phyloP scores from a whole-genome alignment of 2,113 vertebrate species.

The Oreamnos americanus region DNA sequence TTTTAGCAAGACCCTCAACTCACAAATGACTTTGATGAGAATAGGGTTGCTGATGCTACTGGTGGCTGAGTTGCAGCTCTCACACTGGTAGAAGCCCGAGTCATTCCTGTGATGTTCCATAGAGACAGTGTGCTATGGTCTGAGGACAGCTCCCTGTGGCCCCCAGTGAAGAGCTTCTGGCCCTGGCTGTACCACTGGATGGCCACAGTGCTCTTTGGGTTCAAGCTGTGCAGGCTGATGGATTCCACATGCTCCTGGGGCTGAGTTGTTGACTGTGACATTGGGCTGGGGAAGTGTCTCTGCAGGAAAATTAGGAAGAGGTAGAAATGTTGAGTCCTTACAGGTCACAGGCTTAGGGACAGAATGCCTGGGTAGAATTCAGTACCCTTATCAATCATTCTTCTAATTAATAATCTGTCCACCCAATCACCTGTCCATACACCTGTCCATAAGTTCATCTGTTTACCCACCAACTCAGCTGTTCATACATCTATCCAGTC shows the following conservation, averaged over 20 bases:
- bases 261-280: not conserved
- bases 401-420: not conserved
- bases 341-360: not conserved
- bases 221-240: not conserved
- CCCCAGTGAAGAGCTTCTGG: not conserved
- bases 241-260: not conserved
- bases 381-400: not conserved
- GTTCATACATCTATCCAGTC: not conserved
- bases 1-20: not conserved
- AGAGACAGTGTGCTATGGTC: not conserved
- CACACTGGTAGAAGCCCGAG: not conserved
- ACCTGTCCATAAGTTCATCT: not conserved
- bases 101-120: not conserved
- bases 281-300: not conserved
- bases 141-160: not conserved
- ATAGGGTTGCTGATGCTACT: not conserved
- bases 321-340: not conserved
- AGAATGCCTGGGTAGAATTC: not conserved
- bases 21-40: not conserved
- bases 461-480: not conserved
- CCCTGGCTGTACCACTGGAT: not conserved
- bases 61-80: not conserved
- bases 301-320: not conserved
- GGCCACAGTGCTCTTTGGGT: not conserved
- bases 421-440: not conserved